These are phyloP conservation scores for Cepaea hortensis DNA, from an alignment of 2,888 invertebrate genomes.

Conservation along the genomic window DNA sequence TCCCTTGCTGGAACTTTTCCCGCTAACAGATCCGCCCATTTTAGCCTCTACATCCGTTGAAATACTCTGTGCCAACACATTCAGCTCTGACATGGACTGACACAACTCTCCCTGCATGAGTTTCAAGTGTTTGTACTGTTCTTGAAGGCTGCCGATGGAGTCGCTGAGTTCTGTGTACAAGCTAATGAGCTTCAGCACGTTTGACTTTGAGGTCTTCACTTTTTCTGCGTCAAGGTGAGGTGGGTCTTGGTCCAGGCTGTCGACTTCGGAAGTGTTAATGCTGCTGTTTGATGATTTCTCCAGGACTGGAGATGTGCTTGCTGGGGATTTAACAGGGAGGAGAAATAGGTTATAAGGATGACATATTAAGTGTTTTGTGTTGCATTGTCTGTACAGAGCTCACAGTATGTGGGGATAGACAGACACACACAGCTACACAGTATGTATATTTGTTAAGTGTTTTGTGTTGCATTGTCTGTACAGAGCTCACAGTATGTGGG, in stretches of 20 bases:
- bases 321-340: background rate
- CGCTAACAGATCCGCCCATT: background rate
- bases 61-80: conserved; percentile 26
- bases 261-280: background rate
- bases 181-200: conserved; percentile 19
- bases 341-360: background rate
- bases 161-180: conserved; percentile 35
- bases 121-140: conserved; percentile 23
- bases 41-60: background rate
- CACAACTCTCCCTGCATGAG: conserved; percentile 13
- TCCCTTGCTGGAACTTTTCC: background rate
- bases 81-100: conserved; percentile 22
- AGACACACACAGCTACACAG: no score
- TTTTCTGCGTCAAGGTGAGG: conserved; percentile 4
- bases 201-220: conserved; percentile 25
- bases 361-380: no score
- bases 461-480: no score
- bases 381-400: no score
- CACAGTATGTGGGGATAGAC: no score
- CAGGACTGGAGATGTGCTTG: background rate
- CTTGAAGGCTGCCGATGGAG: background rate
- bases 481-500: no score
- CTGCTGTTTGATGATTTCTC: conserved; percentile 5
- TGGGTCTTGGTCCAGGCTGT: background rate
- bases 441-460: no score